Conservation (phyloP, 2,113 vertebrate genomes). For the Myrmophylax atrothorax region DNA sequence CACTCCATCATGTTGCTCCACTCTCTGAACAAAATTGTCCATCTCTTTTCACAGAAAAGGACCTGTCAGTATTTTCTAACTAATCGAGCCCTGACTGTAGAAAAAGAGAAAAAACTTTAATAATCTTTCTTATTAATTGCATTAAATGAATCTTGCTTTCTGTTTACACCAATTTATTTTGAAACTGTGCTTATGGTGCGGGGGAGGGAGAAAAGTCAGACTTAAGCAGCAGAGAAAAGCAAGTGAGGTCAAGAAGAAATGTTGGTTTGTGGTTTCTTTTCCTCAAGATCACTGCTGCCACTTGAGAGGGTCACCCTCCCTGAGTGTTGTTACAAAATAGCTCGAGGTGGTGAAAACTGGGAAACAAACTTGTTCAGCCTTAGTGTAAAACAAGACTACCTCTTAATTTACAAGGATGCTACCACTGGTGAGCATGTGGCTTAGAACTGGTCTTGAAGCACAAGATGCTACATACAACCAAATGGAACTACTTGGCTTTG, state of each 20-base stretch:
- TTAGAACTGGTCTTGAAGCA: constrained; percentile 36
- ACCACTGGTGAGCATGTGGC: constrained; percentile 20
- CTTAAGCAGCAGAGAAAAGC: constrained; percentile 16
- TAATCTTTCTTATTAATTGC: constrained; percentile 34
- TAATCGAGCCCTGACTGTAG: constrained; percentile 28
- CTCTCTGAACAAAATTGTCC: constrained; percentile 9
- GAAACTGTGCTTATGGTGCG: neutral
- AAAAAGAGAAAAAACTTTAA: neutral
- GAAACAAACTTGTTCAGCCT: constrained; percentile 55
- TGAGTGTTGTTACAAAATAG: neutral
- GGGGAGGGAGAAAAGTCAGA: constrained; percentile 5
- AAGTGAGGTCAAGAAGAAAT: neutral
- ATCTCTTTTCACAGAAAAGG: neutral
- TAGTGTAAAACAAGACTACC: constrained; percentile 69
- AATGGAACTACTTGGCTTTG: neutral
- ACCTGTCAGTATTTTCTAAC: constrained; percentile 50
- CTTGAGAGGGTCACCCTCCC: neutral
- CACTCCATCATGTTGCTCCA: constrained; percentile 2
- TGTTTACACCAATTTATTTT: constrained; percentile 59
- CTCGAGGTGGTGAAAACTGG: constrained; percentile 7
- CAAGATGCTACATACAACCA: neutral
- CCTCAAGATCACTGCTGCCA: constrained; percentile 33
- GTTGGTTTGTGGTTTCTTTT: neutral
- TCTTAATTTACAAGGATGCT: constrained; percentile 46
- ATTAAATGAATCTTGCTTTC: constrained; percentile 61